Base-by-base conservation (phyloP, 2,113 vertebrate species). In the Columbina picui region DNA sequence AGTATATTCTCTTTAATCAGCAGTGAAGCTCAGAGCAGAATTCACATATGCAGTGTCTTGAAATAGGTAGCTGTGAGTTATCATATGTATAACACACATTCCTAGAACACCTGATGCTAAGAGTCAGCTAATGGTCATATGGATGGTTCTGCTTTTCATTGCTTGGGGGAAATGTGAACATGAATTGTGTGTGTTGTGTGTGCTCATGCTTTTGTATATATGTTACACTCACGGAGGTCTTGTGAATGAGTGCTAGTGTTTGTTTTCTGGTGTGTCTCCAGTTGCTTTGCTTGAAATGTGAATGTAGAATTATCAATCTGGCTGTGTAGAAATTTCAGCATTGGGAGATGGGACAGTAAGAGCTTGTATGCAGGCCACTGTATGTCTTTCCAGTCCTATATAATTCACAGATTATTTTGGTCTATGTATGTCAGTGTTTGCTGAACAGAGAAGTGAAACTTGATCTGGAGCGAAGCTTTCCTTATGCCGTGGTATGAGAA, bases 1-100 rank as follows among this genome's bases (percentile, higher is more conserved):
- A 75, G 53, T 81, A 23, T 36, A 64, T 82, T 87, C 49, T 81
- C 36, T 91, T 87, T 83, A 71, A 68, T 93, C 43, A 84, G 15
- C 69, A 59, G 32, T 25, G 81, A 87, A 64, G 17, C 74, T 91
- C 52, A 56, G 89, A 91, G 65, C 65, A 56, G 36, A 75, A 75
- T 93, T 68, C 26, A 60, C 6, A 10, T 32, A 15, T 7, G 5
- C n/a, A 22, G 22, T 56, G 19, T 60, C 77, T 92, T 76, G 61
- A 89, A 91, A 68, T n/a, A 78, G 53, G 52, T 64, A 71, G 47
- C 38, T 84, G 36, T 81, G 57, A 89, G 18, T 71, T 84, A 52
- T 12, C 50, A 8, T 4, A 9, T 8, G 7, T 29, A n/a, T 77
- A 59, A 52, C 13, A 84, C 56, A 91, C 68, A 53, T 82, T 84